Conservation (phyloP, 2,113 vertebrate genomes). For the Phaethon lepturus region DNA sequence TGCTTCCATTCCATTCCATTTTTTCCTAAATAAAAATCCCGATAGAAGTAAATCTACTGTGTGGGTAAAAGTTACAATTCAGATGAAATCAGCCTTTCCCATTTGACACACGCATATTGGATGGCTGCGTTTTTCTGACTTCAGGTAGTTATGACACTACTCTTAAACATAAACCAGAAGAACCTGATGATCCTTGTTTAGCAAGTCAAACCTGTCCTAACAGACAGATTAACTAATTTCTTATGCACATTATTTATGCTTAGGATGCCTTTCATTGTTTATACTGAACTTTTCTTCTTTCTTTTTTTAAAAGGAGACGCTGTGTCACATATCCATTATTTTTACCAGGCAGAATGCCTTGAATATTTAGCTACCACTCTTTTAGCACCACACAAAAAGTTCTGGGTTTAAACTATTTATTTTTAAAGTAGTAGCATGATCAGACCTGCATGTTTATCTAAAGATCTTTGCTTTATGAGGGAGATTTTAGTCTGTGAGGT, state of each 20-base stretch:
- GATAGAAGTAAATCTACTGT: neutral
- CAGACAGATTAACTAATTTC: constrained; percentile 21
- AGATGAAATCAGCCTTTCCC: constrained; percentile 27
- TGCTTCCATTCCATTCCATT: constrained; percentile 13
- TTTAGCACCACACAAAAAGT: constrained; percentile 26
- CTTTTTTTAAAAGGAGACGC: constrained; percentile 38
- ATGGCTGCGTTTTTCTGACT: neutral
- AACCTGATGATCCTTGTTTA: constrained; percentile 16
- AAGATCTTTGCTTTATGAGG: constrained; percentile 72
- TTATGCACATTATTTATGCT: constrained; percentile 16
- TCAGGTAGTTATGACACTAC: neutral
- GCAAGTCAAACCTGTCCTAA: constrained; percentile 37
- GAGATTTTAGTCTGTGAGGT: constrained; percentile 78
- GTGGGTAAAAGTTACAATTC: constrained; percentile 14
- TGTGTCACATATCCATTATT: constrained; percentile 11
- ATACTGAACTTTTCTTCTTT: constrained; percentile 21
- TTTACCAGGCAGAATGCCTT: constrained; percentile 22
- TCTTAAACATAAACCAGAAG: constrained; percentile 2
- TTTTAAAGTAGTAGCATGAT: constrained; percentile 71
- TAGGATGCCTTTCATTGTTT: constrained; percentile 1
- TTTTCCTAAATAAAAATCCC: constrained; percentile 47
- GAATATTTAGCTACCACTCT: constrained; percentile 5
- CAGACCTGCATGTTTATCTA: constrained; percentile 75
- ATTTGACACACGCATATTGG: neutral
- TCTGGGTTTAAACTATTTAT: constrained; percentile 62